Evolutionary conservation across 2,888 invertebrate species (phyloP).

Genomic region (Drosophila bunnanda): DNA sequence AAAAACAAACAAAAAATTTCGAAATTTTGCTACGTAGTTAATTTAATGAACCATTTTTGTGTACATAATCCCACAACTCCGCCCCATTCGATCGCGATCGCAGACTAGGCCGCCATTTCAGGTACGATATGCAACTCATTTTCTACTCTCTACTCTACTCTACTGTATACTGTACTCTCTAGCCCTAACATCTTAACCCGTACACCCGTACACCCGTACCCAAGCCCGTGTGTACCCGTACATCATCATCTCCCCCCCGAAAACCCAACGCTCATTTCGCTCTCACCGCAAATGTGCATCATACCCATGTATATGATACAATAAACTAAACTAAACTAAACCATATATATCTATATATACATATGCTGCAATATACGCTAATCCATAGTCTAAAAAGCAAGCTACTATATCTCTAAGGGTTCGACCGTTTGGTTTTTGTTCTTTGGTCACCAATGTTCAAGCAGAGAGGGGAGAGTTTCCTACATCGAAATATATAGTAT

Average conservation of each 20-base stretch:
- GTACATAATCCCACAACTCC: conserved; percentile 81
- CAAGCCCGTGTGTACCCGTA: neutral
- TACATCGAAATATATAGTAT: neutral
- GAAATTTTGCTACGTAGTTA: conserved; percentile 78
- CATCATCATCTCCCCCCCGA: neutral
- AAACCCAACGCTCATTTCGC: conserved; percentile 42
- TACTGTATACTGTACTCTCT: conserved; percentile 33
- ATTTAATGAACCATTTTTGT: conserved; percentile 80
- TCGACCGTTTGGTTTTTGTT: conserved; percentile 34
- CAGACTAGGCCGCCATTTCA: conserved; percentile 84
- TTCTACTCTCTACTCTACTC: conserved; percentile 65
- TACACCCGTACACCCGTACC: conserved; percentile 17
- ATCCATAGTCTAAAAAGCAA: conserved; percentile 27
- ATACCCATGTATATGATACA: conserved; percentile 12
- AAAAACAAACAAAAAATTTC: conserved; percentile 59
- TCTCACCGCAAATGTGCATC: conserved; percentile 40
- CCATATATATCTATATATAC: conserved; percentile 15
- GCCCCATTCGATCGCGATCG: conserved; percentile 76
- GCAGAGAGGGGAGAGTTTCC: conserved; percentile 4
- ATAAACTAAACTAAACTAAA: neutral
- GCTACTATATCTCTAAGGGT: conserved; percentile 23
- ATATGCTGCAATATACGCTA: conserved; percentile 32
- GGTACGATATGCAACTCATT: conserved; percentile 83
- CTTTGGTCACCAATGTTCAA: conserved; percentile 11
- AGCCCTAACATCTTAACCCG: conserved; percentile 30